Conservation (phyloP, 2,888 invertebrate genomes). For the Agrochola circellaris region DNA sequence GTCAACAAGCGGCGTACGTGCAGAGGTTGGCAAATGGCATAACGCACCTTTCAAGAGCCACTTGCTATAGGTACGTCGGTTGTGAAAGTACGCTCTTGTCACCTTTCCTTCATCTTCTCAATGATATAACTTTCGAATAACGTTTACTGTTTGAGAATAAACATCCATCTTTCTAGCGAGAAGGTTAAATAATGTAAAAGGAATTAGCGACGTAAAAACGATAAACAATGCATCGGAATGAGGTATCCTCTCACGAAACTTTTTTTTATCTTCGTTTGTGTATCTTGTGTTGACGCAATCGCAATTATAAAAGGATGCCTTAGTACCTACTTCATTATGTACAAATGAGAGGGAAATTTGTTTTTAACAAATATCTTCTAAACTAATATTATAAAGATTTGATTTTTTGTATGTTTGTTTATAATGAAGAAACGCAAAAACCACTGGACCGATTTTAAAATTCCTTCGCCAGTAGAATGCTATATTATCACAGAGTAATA, state of each 20-base stretch:
- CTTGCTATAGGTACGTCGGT: conserved; percentile 54
- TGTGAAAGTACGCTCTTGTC: conserved; percentile 66
- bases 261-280: conserved; percentile 41
- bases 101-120: conserved; percentile 62
- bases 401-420: too few species aligned
- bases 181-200: conserved; percentile 36
- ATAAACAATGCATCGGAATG: not conserved
- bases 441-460: too few species aligned
- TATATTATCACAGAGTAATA: too few species aligned
- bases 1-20: conserved; percentile 24
- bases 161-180: conserved; percentile 19
- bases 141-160: conserved; percentile 41
- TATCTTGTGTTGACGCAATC: conserved; percentile 15
- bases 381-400: too few species aligned
- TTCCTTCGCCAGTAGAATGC: too few species aligned
- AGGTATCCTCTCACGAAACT: conserved; percentile 54
- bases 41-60: conserved; percentile 43
- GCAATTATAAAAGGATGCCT: conserved; percentile 19
- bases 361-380: not conserved
- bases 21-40: conserved; percentile 42
- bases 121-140: conserved; percentile 64
- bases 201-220: conserved; percentile 20
- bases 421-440: too few species aligned
- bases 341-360: not conserved
- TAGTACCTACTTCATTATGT: not conserved